Percentiles rank a stretch among this genome's conserved stretches.
phyloP scores from a whole-genome alignment of 2,797 vertebrate species.

The Gila robusta region DNA sequence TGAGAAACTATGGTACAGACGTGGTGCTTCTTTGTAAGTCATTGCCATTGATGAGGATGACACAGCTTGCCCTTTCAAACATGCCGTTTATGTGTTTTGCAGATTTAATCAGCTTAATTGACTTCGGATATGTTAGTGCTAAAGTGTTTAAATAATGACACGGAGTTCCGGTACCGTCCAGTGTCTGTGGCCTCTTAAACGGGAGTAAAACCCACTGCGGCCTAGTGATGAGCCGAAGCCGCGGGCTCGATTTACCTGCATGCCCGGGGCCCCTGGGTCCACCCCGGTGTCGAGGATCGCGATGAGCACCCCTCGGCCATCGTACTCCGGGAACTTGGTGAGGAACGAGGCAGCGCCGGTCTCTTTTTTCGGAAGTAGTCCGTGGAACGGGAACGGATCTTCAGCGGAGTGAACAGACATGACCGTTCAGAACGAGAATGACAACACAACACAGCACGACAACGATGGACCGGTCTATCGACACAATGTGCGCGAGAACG shows the following conservation, averaged over 20 bases:
- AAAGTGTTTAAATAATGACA: background rate
- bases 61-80: conserved; percentile 39
- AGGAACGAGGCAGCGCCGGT: conserved; percentile 93
- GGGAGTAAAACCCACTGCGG: conserved; percentile 39
- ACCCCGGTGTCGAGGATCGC: conserved; percentile 96
- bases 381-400: conserved; percentile 94
- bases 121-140: no score
- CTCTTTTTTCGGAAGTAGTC: conserved; percentile 96
- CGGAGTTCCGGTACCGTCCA: background rate
- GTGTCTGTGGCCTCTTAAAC: background rate
- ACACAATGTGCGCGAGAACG: conserved; percentile 31
- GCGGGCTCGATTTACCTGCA: conserved; percentile 86
- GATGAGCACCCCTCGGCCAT: conserved; percentile 92
- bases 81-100: background rate
- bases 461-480: conserved; percentile 59
- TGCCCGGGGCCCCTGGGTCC: conserved; percentile 95
- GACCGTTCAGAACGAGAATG: conserved; percentile 73
- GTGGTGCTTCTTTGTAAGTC: background rate
- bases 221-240: conserved; percentile 62
- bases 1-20: background rate
- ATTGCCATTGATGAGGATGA: conserved; percentile 35
- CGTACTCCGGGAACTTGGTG: conserved; percentile 90
- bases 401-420: conserved; percentile 90
- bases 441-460: conserved; percentile 72
- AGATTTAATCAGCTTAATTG: background rate